Conservation (phyloP, 1,140 invertebrate genomes). For the Ips nitidus region DNA sequence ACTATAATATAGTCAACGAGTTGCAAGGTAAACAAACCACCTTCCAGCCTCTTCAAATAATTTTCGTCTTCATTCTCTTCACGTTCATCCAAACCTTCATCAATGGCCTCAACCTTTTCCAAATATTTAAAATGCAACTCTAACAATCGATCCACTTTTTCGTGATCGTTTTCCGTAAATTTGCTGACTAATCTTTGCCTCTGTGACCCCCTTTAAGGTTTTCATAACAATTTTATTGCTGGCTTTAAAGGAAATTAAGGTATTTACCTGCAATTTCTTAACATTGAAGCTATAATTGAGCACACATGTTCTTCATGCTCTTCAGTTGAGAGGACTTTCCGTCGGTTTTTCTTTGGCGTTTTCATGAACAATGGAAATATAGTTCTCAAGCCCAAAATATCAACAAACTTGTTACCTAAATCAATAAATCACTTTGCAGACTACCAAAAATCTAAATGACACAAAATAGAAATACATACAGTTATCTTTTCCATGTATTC, state of each 20-base stretch:
- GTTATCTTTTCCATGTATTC: constrained; percentile 81
- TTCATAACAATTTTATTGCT: constrained; percentile 4
- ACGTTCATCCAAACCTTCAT: constrained; percentile 59
- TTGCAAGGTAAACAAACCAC: constrained; percentile 94
- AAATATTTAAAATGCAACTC: constrained; percentile 98
- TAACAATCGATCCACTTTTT: constrained; percentile 95
- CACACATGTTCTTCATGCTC: constrained; percentile 96
- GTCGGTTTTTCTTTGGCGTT: constrained; percentile 86
- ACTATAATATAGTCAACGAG: constrained; percentile 94
- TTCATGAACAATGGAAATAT: constrained; percentile 99
- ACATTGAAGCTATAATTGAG: constrained; percentile 91
- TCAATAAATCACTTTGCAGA: not conserved
- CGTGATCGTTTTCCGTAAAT: constrained; percentile 97
- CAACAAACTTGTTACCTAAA: constrained; percentile 91
- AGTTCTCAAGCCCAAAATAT: constrained; percentile 93
- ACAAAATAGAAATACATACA: constrained; percentile 19
- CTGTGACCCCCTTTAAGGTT: constrained; percentile 70
- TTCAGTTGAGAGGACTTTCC: constrained; percentile 72
- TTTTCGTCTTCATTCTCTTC: constrained; percentile 79
- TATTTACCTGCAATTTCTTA: constrained; percentile 73
- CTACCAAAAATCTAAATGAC: not conserved
- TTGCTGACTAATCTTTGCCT: constrained; percentile 89
- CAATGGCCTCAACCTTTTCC: constrained; percentile 88
- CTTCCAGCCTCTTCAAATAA: constrained; percentile 87
- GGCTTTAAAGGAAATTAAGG: no score